These are phyloP conservation scores for Centropus unirufus DNA, from an alignment of 2,113 vertebrate genomes.

Conservation along the genomic window DNA sequence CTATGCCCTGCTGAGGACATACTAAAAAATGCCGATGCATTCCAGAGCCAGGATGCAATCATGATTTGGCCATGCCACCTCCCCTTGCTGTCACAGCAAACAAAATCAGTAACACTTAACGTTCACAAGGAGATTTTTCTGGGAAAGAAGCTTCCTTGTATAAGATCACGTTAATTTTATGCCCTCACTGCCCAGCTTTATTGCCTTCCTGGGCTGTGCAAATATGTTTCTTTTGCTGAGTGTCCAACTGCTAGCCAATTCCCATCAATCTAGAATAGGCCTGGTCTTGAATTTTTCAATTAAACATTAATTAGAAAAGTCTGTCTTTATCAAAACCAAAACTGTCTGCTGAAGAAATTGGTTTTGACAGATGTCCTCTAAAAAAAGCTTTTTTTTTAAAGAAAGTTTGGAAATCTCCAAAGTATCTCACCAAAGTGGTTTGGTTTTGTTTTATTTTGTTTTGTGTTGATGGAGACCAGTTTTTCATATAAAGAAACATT, in stretches of 20 bases:
- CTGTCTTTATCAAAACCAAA: background rate
- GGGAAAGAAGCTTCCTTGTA: background rate
- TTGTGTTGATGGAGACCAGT: background rate
- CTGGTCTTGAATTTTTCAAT: background rate
- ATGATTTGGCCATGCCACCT: background rate
- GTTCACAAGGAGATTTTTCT: background rate
- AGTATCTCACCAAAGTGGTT: background rate
- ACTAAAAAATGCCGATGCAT: background rate
- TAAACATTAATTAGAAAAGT: conserved; percentile 12
- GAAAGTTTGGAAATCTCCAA: background rate
- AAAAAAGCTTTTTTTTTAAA: background rate
- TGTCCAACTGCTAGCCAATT: background rate
- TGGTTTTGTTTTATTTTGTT: background rate
- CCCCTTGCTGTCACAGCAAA: background rate
- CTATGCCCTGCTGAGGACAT: background rate
- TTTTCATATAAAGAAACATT: background rate
- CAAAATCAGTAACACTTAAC: background rate
- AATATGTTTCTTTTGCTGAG: background rate
- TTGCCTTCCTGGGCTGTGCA: background rate
- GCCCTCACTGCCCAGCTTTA: background rate
- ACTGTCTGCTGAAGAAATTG: background rate
- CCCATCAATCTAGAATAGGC: background rate
- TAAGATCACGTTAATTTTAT: conserved; percentile 10
- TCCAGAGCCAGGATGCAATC: background rate
- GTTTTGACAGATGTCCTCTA: background rate